These are phyloP conservation scores for Drosophila vallismaia DNA, from an alignment of 2,888 invertebrate species.

Conservation along the genomic window DNA sequence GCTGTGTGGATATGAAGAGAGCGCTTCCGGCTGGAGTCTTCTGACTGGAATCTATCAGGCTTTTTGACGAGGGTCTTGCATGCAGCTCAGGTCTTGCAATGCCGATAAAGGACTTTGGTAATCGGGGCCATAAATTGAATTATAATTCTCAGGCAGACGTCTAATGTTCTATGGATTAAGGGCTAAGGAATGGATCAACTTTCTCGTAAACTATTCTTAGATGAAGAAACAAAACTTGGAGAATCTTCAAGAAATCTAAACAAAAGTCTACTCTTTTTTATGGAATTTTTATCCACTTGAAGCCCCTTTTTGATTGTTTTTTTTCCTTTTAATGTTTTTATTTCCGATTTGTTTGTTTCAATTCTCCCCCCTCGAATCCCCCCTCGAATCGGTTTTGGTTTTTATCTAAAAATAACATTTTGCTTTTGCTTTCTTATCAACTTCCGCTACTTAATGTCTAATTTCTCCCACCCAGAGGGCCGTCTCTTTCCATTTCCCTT, in stretches of 20 bases:
- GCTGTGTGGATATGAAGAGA: constrained; percentile 31
- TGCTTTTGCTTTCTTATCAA: constrained; percentile 43
- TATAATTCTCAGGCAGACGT: constrained; percentile 34
- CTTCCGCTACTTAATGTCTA: constrained; percentile 38
- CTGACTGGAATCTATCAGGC: constrained; percentile 63
- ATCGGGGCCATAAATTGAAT: constrained; percentile 53
- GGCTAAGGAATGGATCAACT: constrained; percentile 14
- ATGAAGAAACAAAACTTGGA: no score
- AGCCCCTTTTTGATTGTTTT: constrained; percentile 7
- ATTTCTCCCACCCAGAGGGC: constrained; percentile 10
- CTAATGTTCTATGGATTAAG: constrained; percentile 38
- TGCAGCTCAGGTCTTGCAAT: constrained; percentile 48
- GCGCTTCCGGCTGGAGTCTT: constrained; percentile 64
- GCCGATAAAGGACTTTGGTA: constrained; percentile 53
- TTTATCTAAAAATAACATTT: constrained; percentile 39
- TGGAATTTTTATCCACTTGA: background rate
- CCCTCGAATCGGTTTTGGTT: background rate
- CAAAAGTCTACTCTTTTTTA: background rate
- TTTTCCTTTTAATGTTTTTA: constrained; percentile 4
- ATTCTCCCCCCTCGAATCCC: background rate
- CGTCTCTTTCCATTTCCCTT: constrained; percentile 18
- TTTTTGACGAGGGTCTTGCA: constrained; percentile 70
- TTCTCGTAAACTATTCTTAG: background rate
- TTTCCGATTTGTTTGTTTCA: constrained; percentile 14
- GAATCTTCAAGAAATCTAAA: background rate